These are phyloP conservation scores for Himalopsyche phryganea DNA, from an alignment of 1,140 invertebrate genomes.

Conservation along the genomic window DNA sequence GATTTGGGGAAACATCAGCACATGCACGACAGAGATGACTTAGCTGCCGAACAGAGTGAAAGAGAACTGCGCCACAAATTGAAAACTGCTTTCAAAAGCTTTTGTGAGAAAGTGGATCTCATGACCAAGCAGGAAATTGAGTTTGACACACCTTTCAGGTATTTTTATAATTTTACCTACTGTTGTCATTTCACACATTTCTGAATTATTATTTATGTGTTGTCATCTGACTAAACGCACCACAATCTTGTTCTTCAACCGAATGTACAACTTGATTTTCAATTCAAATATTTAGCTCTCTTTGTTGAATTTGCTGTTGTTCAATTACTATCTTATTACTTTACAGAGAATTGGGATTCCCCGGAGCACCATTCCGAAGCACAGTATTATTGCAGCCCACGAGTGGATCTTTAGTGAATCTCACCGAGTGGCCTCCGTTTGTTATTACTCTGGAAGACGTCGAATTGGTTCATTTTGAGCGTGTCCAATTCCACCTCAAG, in stretches of 20 bases:
- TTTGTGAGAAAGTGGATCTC: constrained; percentile 95
- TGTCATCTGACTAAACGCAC: too few relatives aligned
- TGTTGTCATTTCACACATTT: too few relatives aligned
- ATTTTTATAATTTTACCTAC: not conserved
- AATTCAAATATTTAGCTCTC: too few relatives aligned
- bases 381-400: constrained; percentile 97
- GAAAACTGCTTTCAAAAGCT: constrained; percentile 96
- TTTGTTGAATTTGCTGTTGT: too few relatives aligned
- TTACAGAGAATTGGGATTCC: constrained; percentile 87
- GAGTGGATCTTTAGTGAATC: constrained; percentile 92
- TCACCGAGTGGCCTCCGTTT: constrained; percentile 99
- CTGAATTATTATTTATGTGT: too few relatives aligned
- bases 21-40: constrained; percentile 98
- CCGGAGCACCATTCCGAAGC: constrained; percentile 94
- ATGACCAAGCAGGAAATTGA: constrained; percentile 97
- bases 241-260: too few relatives aligned
- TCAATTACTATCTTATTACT: not conserved
- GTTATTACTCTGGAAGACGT: constrained; percentile 97
- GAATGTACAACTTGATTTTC: too few relatives aligned
- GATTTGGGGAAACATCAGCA: constrained; percentile 99
- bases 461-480: constrained; percentile 97
- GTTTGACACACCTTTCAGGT: constrained; percentile 95
- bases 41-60: constrained; percentile 97
- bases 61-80: constrained; percentile 93
- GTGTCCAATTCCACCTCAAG: constrained; percentile 97